Evolutionary conservation across 1,140 invertebrate species (phyloP), one percentile per base, ranked within the genome.

Genomic region (Aleiodes sp.): DNA sequence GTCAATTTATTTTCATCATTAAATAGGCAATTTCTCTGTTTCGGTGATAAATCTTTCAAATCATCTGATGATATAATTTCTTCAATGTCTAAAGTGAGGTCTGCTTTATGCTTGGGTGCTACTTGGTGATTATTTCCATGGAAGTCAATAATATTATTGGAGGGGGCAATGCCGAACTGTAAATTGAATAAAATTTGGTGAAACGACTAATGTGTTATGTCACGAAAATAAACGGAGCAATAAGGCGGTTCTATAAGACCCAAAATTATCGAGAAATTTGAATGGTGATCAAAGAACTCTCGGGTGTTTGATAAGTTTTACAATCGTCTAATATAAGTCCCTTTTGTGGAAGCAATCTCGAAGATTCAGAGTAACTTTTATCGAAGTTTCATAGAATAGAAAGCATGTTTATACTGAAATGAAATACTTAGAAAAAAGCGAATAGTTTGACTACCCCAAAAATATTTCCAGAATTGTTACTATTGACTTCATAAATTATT

Each of bases 11-110:
- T 52, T 7, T 79, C 76, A 3, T 14, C 31, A 0, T 1, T 1
- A 24, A 71, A 68, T 46, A 73, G 76, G 8, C 78, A 79, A 0
- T 69, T 46, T 21, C 76, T 71, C 60, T 78, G 74, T 8, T 33
- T 28, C 6, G 70, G 1, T 4, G 35, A 14, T 2, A 79, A 33
- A 0, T 60, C 21, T 28, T 19, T 46, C 0, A 76, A 14, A 21
- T 64, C 39, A 6, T 59, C 3, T 0, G 29, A 52, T 16, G 39
- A 67, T 2, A n/a, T 52, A 0, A 71, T 68, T 69, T 70, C 29
- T n/a, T 46, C 19, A 35, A 70, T 29, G 9, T 16, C n/a, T 29
- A 72, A 9, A 8, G 16, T 29, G 21, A 70, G 12, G 10, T 12
- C 19, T 1, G 14, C 10, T 24, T 29, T 24, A n/a, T 9, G 12